Evolutionary conservation across 2,113 vertebrate genomes (phyloP), one percentile per base, ranked within the genome.

Genomic region (Hassar affinis): DNA sequence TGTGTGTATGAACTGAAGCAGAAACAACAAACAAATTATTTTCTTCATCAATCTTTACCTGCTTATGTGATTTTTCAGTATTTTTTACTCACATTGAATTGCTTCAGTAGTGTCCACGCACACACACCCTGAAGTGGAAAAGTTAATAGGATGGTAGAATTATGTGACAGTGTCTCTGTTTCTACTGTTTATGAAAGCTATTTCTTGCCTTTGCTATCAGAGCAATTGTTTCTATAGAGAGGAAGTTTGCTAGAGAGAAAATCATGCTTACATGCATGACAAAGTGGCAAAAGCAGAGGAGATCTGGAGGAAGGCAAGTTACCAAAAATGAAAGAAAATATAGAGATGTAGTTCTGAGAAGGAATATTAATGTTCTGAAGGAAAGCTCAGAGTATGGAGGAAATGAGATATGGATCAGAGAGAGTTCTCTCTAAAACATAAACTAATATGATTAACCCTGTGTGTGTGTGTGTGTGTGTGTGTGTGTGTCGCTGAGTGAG

Each of bases 281-380:
- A 75, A 61, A 74, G 74, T 82, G 68, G 25, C 81, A 75, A 6
- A 75, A 61, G 38, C 6, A 3, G 42, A 64, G 78, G 42, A 76
- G 72, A 59, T 45, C 42, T 3, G n/a, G n/a, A 82, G 80, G 81
- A 76, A 75, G 56, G 62, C 35, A 56, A 45, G 30, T 35, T 42
- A 75, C 42, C 56, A 75, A 56, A n/a, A 25, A 62, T 62, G 71
- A 72, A 82, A 75, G 25, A 30, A 49, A 71, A 75, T 27, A 75
- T 61, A 27, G 54, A 62, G 27, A 75, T 62, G 33, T 47, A 35
- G 20, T 62, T 35, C 42, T 30, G 9, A 51, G 27, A 10, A 62
- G 12, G 56, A 75, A 62, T 75, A 82, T 61, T 49, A 82, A 82
- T 42, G 57, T 62, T 75, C 56, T 30, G 49, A 61, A 79, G 49